Percentiles rank a stretch among this genome's conserved stretches.
These are phyloP conservation scores for Artibeus lituratus DNA, from an alignment of 2,797 vertebrate genomes.

Conservation along the genomic window DNA sequence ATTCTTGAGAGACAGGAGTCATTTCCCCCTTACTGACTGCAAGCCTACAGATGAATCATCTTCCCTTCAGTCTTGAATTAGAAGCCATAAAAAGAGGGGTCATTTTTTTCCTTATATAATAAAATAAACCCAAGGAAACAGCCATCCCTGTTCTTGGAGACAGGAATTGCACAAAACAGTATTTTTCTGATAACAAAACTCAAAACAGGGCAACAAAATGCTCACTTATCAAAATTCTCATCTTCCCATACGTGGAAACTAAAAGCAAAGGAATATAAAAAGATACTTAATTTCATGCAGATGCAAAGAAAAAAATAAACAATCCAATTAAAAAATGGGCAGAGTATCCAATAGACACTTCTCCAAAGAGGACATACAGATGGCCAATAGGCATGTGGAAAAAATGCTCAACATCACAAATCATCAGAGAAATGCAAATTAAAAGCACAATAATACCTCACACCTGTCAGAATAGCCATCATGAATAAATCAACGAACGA, in stretches of 20 bases:
- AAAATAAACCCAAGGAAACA: not conserved
- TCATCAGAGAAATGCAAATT: not conserved
- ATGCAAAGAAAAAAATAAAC: not conserved
- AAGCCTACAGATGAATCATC: not conserved
- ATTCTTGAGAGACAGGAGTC: not conserved
- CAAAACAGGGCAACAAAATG: constrained; percentile 16
- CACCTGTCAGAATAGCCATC: not conserved
- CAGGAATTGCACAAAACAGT: not conserved
- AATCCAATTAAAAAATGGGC: not conserved
- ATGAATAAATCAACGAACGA: not conserved
- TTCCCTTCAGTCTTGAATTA: constrained; percentile 19
- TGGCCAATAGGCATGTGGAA: not conserved
- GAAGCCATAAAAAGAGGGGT: not conserved
- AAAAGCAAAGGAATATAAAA: not conserved
- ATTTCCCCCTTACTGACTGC: not conserved
- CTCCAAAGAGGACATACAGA: not conserved
- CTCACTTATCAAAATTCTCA: not conserved
- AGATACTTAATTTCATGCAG: not conserved
- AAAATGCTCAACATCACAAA: not conserved
- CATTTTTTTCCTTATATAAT: constrained; percentile 1
- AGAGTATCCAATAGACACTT: not conserved
- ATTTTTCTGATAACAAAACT: not conserved
- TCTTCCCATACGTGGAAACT: not conserved
- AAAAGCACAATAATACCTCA: not conserved
- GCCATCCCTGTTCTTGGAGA: not conserved